A percentile compares a stretch with the other conserved stretches of the same genome.
Conservation (phyloP, 2,888 invertebrate species). For the Chaitophorus viminalis region DNA sequence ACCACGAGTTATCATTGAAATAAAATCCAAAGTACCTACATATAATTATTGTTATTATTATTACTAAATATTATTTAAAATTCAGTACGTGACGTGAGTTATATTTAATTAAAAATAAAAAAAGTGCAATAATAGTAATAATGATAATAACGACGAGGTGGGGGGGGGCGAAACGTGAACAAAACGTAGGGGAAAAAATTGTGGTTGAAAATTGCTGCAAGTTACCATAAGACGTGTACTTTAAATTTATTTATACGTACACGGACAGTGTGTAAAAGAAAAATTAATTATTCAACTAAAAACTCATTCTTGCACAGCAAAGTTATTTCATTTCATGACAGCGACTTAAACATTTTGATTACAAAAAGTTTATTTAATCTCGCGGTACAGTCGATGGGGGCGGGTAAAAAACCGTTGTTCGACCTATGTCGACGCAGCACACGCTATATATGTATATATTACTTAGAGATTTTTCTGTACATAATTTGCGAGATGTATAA, state of each 20-base stretch:
- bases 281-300: not conserved
- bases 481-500: too few relatives aligned
- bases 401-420: too few relatives aligned
- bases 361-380: not conserved
- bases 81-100: not conserved
- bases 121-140: not conserved
- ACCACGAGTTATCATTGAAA: not conserved
- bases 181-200: not conserved
- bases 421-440: too few relatives aligned
- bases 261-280: too few relatives aligned
- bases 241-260: too few relatives aligned
- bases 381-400: not conserved
- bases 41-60: too few relatives aligned
- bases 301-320: not conserved
- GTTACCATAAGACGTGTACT: not conserved
- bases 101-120: not conserved
- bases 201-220: not conserved
- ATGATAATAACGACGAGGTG: too few relatives aligned
- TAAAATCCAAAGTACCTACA: not conserved
- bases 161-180: not conserved
- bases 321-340: not conserved
- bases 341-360: not conserved
- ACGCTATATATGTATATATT: too few relatives aligned
- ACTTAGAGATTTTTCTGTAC: too few relatives aligned
- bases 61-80: too few relatives aligned